Percentiles rank a stretch among this genome's conserved stretches.
phyloP scores from a whole-genome alignment of 2,113 vertebrate species.

The Procavia capensis region DNA sequence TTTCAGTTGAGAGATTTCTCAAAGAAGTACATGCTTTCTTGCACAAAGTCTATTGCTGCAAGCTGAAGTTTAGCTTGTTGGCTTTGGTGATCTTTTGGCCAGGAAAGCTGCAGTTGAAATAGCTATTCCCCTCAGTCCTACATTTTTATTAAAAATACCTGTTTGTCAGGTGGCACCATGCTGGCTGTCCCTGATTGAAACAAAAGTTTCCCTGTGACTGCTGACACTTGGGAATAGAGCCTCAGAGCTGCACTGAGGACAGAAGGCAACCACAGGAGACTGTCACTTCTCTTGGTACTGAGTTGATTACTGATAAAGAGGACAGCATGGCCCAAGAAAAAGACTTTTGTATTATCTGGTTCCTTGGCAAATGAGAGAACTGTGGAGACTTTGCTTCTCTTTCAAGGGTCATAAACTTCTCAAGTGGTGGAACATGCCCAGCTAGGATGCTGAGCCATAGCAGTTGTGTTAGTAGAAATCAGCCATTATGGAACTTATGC shows the following conservation, averaged over 20 bases:
- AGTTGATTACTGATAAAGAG: not conserved
- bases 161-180: slow-evolving; percentile 15
- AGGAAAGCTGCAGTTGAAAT: not conserved
- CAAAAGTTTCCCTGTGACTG: slow-evolving; percentile 65
- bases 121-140: not conserved
- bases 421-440: rapidly evolving
- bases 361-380: not conserved
- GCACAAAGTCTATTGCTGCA: not conserved
- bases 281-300: not conserved
- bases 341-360: not conserved
- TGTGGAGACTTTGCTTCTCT: not conserved
- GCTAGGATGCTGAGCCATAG: not conserved
- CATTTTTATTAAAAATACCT: slow-evolving; percentile 14
- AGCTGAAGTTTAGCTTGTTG: not conserved
- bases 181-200: slow-evolving; percentile 55
- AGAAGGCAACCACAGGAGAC: not conserved
- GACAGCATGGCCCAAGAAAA: not conserved
- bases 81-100: not conserved
- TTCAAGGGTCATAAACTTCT: not conserved
- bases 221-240: slow-evolving; percentile 31
- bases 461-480: not conserved
- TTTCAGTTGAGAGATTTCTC: not conserved
- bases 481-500: rapidly evolving
- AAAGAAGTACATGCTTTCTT: not conserved
- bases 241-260: not conserved